Conservation (phyloP, 2,797 vertebrate species). For the Chanos chanos region DNA sequence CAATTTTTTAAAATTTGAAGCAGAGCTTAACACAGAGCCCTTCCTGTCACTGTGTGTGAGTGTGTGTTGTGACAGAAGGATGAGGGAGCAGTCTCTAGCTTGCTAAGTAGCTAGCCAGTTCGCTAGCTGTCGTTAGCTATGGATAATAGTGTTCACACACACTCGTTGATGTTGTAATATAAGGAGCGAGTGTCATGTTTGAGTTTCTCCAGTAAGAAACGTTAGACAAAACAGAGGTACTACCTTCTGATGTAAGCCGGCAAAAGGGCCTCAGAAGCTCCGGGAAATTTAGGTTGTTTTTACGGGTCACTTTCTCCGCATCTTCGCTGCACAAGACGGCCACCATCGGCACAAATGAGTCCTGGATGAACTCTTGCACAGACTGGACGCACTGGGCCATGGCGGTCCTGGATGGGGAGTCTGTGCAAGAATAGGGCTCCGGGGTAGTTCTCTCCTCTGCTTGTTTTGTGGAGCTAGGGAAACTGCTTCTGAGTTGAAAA, state of each 20-base stretch:
- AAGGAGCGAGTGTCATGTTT: no score
- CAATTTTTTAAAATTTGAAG: no score
- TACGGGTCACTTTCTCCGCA: conserved; percentile 86
- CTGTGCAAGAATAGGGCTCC: conserved; percentile 12
- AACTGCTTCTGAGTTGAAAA: conserved; percentile 47
- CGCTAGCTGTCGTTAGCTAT: conserved; percentile 24
- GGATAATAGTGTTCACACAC: no score
- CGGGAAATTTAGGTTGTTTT: conserved; percentile 89
- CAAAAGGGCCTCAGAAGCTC: conserved; percentile 94
- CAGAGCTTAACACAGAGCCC: no score
- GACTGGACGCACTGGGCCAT: conserved; percentile 96
- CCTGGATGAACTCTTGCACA: conserved; percentile 95
- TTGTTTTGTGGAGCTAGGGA: conserved; percentile 13
- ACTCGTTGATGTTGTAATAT: no score
- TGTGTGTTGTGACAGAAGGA: conserved; percentile 17
- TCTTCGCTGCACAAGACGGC: conserved; percentile 93
- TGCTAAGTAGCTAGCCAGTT: neutral
- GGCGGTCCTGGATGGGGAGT: conserved; percentile 33
- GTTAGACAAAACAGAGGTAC: conserved; percentile 34
- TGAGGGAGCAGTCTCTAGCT: no score
- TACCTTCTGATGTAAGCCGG: conserved; percentile 94
- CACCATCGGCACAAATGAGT: conserved; percentile 94
- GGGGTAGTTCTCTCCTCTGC: conserved; percentile 10
- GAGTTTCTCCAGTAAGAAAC: neutral
- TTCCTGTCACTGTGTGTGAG: conserved; percentile 44